phyloP scores from a whole-genome alignment of 2,797 vertebrate species.

The Australoheros facetus region DNA sequence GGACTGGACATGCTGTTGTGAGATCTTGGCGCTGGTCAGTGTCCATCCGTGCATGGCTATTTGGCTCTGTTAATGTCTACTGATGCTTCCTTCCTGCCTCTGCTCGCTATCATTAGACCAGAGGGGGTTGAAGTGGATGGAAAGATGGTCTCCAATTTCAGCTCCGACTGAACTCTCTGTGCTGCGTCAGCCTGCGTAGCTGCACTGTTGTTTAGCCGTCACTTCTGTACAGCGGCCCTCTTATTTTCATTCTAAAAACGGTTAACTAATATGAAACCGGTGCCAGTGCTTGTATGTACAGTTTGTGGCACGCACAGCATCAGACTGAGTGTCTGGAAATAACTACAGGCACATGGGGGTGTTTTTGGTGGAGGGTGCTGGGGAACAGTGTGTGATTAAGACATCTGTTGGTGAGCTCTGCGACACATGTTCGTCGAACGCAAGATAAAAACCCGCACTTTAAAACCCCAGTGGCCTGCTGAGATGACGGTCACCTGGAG shows the following conservation, averaged over 20 bases:
- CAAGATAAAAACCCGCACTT: not conserved
- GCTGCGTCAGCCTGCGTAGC: slow-evolving; percentile 8
- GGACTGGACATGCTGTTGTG: slow-evolving; percentile 21
- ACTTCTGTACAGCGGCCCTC: slow-evolving; percentile 11
- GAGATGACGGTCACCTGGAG: not conserved
- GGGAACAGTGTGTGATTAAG: slow-evolving; percentile 64
- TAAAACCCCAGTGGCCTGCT: not conserved
- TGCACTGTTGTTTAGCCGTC: slow-evolving; percentile 43
- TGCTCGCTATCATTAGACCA: slow-evolving; percentile 62
- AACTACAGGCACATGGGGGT: slow-evolving; percentile 19
- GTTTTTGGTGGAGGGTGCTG: slow-evolving; percentile 21
- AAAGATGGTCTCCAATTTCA: slow-evolving; percentile 44
- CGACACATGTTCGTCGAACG: slow-evolving; percentile 9
- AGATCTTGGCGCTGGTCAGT: slow-evolving; percentile 21
- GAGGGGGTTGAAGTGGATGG: slow-evolving; percentile 23
- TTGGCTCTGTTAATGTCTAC: slow-evolving; percentile 61
- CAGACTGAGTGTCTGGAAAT: slow-evolving; percentile 47
- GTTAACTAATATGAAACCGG: slow-evolving; percentile 28
- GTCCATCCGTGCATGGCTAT: slow-evolving; percentile 56
- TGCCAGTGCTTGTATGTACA: not conserved
- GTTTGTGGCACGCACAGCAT: not conserved
- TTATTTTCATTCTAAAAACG: slow-evolving; percentile 51
- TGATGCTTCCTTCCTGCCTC: slow-evolving; percentile 66
- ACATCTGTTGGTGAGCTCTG: slow-evolving; percentile 62
- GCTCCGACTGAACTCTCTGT: slow-evolving; percentile 31